A percentile compares a stretch with the other conserved stretches of the same genome.
phyloP scores from a whole-genome alignment of 2,797 vertebrate genomes.

The Tachyglossus aculeatus region DNA sequence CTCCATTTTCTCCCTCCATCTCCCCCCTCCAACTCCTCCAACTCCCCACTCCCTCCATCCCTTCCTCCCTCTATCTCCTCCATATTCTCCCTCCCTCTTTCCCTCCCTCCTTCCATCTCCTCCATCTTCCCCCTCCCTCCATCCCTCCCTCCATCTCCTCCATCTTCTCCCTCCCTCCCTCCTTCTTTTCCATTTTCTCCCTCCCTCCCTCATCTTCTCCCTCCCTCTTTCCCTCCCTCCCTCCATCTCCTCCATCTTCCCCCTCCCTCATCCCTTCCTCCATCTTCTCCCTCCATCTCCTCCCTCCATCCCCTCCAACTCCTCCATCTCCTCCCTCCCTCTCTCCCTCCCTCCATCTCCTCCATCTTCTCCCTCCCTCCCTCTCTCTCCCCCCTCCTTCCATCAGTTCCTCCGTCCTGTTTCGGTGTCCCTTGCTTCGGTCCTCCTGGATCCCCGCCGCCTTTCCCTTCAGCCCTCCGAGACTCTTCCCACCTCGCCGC shows the following conservation, averaged over 20 bases:
- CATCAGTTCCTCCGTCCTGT: too few species aligned
- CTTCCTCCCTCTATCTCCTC: accelerated
- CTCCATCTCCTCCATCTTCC: background rate
- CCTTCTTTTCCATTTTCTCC: background rate
- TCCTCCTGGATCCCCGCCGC: too few species aligned
- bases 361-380: background rate
- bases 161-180: background rate
- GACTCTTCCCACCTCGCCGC: too few species aligned
- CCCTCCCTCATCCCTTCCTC: background rate
- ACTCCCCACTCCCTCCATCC: background rate
- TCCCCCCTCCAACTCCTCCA: too few species aligned
- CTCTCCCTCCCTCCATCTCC: background rate
- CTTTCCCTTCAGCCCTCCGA: too few species aligned
- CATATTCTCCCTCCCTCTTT: background rate
- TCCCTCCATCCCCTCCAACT: too few species aligned
- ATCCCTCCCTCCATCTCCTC: too few species aligned
- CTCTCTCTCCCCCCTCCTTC: background rate
- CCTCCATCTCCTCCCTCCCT: too few species aligned
- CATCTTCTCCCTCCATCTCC: too few species aligned
- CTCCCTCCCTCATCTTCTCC: background rate
- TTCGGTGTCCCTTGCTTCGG: too few species aligned
- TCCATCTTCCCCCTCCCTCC: background rate
- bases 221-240: background rate
- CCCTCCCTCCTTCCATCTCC: background rate
- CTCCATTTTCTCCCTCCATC: background rate